These are phyloP conservation scores for Sinella curviseta DNA, from an alignment of 1,140 invertebrate species.

Conservation along the genomic window DNA sequence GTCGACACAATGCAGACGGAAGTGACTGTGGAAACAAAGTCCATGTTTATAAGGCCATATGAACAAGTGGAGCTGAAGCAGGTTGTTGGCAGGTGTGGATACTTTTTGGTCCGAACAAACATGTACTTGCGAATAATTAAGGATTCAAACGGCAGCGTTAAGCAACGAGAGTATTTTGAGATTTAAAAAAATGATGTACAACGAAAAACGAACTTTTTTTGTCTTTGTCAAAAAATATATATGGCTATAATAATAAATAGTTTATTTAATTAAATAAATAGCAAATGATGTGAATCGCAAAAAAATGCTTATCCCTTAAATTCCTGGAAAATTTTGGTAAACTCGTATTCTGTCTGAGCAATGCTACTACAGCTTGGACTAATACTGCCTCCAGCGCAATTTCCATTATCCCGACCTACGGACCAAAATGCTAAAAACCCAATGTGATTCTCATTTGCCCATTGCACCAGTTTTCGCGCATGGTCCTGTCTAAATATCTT, in stretches of 20 bases:
- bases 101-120: slow-evolving; percentile 16
- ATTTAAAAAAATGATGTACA: no score
- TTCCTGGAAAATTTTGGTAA: slow-evolving; percentile 46
- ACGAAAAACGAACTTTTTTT: no score
- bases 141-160: no score
- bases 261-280: no score
- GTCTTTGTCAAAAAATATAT: no score
- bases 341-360: slow-evolving; percentile 39
- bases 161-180: no score
- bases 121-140: no score
- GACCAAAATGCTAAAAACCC: slow-evolving; percentile 50
- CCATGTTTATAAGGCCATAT: slow-evolving; percentile 1
- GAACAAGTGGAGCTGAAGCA: slow-evolving; percentile 12
- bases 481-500: slow-evolving; percentile 42
- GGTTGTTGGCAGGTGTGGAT: slow-evolving; percentile 13
- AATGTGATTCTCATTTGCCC: slow-evolving; percentile 47
- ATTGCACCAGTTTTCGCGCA: slow-evolving; percentile 46
- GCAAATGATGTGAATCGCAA: no score
- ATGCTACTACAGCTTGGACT: slow-evolving; percentile 40
- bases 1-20: background rate
- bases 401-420: slow-evolving; percentile 47
- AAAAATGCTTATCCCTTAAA: slow-evolving; percentile 29
- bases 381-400: slow-evolving; percentile 35
- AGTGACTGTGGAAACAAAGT: background rate
- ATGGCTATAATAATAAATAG: no score